phyloP scores from a whole-genome alignment of 1,140 invertebrate species.

The Schlechtendalia chinensis region DNA sequence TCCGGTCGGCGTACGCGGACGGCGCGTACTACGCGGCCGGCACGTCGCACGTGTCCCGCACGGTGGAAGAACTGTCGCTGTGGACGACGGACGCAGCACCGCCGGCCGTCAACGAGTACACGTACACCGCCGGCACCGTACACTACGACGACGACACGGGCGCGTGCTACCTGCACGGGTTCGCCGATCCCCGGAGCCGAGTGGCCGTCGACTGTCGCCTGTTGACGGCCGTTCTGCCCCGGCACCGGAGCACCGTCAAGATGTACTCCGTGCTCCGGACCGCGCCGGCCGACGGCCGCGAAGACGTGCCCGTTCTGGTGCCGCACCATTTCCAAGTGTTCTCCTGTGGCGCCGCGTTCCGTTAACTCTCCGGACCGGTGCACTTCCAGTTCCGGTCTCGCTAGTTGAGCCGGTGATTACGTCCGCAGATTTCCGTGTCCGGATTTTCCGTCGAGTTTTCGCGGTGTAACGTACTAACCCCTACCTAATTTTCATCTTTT shows the following conservation, averaged over 20 bases:
- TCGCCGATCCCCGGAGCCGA: not conserved
- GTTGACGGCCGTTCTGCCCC: not conserved
- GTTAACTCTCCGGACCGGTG: too few relatives aligned
- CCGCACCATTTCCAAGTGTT: conserved; percentile 25
- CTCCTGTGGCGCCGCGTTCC: not conserved
- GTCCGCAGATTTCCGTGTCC: too few relatives aligned
- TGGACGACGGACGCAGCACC: not conserved
- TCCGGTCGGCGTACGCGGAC: conserved; percentile 5
- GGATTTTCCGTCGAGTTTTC: too few relatives aligned
- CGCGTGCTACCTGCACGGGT: conserved; percentile 5
- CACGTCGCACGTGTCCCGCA: conserved; percentile 7
- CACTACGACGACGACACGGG: not conserved
- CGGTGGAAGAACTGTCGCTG: conserved; percentile 12
- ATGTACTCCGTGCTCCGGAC: not conserved
- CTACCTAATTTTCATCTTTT: too few relatives aligned
- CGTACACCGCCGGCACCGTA: conserved; percentile 16
- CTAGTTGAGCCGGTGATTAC: too few relatives aligned
- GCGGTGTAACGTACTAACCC: too few relatives aligned
- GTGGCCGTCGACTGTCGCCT: not conserved
- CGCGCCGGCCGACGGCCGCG: not conserved
- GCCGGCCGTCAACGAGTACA: not conserved
- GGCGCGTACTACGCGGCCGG: conserved; percentile 1
- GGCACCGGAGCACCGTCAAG: conserved; percentile 23
- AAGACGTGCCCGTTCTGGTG: not conserved
- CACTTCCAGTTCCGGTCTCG: too few relatives aligned